A percentile compares a stretch with the other conserved stretches of the same genome.
Evolutionary conservation across 2,113 vertebrate species (phyloP).

Genomic region (cattle (Bos taurus)): DNA sequence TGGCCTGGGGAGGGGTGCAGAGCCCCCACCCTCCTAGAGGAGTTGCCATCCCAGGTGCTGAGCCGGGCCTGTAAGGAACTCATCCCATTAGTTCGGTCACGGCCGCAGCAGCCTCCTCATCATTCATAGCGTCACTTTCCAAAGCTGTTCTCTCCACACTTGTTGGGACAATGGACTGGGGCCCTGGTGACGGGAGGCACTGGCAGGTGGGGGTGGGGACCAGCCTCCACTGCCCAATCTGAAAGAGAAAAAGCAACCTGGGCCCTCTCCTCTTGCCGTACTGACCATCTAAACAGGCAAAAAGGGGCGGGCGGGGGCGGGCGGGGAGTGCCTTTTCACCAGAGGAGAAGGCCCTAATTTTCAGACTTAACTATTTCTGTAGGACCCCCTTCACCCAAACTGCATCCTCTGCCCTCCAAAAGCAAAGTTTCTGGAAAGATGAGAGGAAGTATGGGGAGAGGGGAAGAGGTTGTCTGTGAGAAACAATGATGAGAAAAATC

Average conservation of each 20-base stretch:
- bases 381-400: neutral
- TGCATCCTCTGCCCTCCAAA: no score
- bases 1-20: neutral
- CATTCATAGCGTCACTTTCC: constrained; percentile 10
- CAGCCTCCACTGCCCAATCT: neutral
- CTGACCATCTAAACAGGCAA: neutral
- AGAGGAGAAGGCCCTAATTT: neutral
- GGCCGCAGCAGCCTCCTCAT: neutral
- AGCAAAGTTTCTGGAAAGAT: neutral
- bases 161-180: neutral
- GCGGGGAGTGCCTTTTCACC: neutral
- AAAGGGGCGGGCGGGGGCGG: no score
- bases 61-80: neutral
- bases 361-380: neutral
- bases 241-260: neutral
- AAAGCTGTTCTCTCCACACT: constrained; percentile 17
- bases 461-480: neutral
- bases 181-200: neutral
- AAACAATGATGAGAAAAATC: neutral
- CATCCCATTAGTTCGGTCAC: no score
- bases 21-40: neutral
- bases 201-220: neutral
- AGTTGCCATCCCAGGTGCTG: constrained; percentile 14
- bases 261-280: neutral
- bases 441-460: no score